These are phyloP conservation scores for Marronus borbonicus DNA, from an alignment of 2,888 invertebrate genomes.

Conservation along the genomic window DNA sequence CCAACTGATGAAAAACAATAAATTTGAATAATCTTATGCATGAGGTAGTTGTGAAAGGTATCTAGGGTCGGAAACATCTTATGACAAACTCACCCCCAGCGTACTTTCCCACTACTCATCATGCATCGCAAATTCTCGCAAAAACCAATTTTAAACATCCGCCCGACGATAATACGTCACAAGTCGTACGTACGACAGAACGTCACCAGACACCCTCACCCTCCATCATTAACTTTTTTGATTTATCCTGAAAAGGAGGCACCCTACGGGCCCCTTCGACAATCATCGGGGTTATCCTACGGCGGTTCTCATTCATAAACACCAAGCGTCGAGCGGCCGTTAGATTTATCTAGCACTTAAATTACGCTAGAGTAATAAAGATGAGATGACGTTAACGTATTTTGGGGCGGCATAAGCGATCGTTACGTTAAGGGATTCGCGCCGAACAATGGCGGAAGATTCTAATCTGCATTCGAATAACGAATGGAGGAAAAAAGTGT, in stretches of 20 bases:
- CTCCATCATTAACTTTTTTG: background rate
- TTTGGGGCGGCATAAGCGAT: constrained; percentile 8
- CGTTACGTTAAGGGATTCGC: background rate
- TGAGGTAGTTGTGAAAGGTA: too few species aligned
- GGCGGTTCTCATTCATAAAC: constrained; percentile 19
- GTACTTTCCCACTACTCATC: background rate
- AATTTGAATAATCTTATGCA: too few species aligned
- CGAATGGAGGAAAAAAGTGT: background rate
- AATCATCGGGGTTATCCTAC: constrained; percentile 4
- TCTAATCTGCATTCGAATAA: constrained; percentile 15
- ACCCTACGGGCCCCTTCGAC: background rate
- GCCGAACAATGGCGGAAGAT: constrained; percentile 17
- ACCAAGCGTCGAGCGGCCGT: background rate
- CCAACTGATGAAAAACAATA: too few species aligned
- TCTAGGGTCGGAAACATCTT: background rate
- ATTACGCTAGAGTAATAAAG: constrained; percentile 39
- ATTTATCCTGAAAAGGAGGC: constrained; percentile 1
- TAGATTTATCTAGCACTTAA: constrained; percentile 37
- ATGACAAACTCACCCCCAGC: background rate
- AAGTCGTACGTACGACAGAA: constrained; percentile 4
- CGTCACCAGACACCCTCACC: constrained; percentile 24
- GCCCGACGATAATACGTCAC: constrained; percentile 18
- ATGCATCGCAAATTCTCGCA: background rate
- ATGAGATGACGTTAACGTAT: constrained; percentile 18
- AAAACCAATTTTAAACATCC: constrained; percentile 6